Conservation (phyloP, 2,113 vertebrate species). For the Coreoperca whiteheadi region DNA sequence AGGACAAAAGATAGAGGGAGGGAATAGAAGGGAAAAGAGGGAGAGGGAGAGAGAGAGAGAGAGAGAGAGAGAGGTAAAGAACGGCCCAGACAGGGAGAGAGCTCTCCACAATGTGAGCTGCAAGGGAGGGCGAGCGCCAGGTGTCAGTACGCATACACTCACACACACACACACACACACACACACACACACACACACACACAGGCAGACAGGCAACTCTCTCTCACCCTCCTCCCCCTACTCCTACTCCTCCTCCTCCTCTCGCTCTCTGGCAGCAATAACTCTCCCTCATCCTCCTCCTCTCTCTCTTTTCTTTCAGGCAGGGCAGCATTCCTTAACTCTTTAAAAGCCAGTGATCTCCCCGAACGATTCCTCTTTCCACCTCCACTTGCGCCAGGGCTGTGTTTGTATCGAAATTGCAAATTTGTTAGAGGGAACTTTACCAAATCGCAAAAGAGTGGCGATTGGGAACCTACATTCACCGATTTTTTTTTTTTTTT, state of each 20-base stretch:
- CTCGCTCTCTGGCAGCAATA: background rate
- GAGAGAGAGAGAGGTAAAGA: constrained; percentile 55
- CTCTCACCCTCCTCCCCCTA: constrained; percentile 54
- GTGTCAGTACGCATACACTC: constrained; percentile 78
- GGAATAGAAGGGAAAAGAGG: constrained; percentile 50
- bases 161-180: constrained; percentile 52
- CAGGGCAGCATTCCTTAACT: constrained; percentile 72
- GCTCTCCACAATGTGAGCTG: constrained; percentile 78
- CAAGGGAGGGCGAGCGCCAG: constrained; percentile 74
- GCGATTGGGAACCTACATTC: background rate
- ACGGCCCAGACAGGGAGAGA: constrained; percentile 70
- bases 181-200: constrained; percentile 32
- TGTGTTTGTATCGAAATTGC: background rate
- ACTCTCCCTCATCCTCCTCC: constrained; percentile 12
- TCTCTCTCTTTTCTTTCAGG: constrained; percentile 52
- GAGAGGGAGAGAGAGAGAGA: constrained; percentile 11
- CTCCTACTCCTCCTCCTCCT: constrained; percentile 43
- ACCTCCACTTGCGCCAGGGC: background rate
- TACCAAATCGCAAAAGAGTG: background rate
- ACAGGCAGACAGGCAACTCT: constrained; percentile 68
- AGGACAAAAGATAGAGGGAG: constrained; percentile 64
- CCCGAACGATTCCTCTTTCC: background rate
- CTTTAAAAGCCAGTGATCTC: constrained; percentile 51
- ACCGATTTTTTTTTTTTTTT: background rate
- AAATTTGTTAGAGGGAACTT: background rate